phyloP scores from a whole-genome alignment of 1,140 invertebrate species.

The Paraescarpia echinospica region DNA sequence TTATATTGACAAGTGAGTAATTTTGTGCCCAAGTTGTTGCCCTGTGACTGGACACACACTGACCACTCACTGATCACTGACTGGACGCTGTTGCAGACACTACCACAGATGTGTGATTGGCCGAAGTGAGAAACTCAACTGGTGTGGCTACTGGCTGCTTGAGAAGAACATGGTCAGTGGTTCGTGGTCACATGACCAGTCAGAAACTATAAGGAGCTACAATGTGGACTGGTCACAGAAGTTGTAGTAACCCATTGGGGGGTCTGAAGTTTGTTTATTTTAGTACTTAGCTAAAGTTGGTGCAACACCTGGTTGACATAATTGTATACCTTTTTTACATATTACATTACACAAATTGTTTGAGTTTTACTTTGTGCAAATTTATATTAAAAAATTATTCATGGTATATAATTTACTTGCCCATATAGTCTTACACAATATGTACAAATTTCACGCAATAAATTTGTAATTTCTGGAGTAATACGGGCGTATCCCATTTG shows the following conservation, averaged over 20 bases:
- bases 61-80: neutral
- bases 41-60: neutral
- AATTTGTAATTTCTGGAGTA: too few relatives aligned
- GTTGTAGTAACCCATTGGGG: neutral
- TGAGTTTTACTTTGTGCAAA: too few relatives aligned
- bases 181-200: neutral
- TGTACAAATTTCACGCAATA: too few relatives aligned
- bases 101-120: neutral
- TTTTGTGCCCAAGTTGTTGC: neutral
- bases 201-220: neutral
- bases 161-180: neutral
- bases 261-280: neutral
- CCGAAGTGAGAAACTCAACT: neutral
- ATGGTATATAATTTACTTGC: too few relatives aligned
- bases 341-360: too few relatives aligned
- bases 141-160: neutral
- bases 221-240: too few relatives aligned
- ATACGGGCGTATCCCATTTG: too few relatives aligned
- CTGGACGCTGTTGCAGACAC: neutral
- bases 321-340: too few relatives aligned
- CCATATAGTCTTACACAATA: too few relatives aligned
- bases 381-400: too few relatives aligned
- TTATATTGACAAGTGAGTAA: neutral
- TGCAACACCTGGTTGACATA: too few relatives aligned
- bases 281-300: neutral